phyloP scores from a whole-genome alignment of 1,140 invertebrate species.

The Heliconius eleuchia region DNA sequence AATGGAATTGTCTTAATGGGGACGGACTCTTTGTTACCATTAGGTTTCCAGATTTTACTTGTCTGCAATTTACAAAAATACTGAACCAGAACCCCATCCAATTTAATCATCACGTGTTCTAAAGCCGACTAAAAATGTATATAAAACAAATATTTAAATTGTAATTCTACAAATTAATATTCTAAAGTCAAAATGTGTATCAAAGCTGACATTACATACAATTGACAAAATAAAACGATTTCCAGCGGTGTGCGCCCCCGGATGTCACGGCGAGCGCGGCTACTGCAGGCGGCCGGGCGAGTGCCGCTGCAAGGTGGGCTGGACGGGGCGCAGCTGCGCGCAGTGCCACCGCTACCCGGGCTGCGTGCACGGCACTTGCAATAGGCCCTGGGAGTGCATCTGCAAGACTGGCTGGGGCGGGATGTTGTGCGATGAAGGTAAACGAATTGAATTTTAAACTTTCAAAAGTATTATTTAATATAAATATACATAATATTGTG shows the following conservation, averaged over 20 bases:
- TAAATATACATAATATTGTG: too few species aligned
- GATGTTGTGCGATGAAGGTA: slow-evolving; percentile 93
- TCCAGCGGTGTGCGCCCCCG: slow-evolving; percentile 90
- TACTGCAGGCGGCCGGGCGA: slow-evolving; percentile 90
- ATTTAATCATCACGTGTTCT: too few species aligned
- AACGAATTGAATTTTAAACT: not conserved
- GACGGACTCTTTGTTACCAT: too few species aligned
- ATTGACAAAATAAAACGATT: not conserved
- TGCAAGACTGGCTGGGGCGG: slow-evolving; percentile 93
- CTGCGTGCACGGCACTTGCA: slow-evolving; percentile 91
- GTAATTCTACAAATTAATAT: too few species aligned
- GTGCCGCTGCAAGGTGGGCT: slow-evolving; percentile 93
- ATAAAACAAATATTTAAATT: too few species aligned
- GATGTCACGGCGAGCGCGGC: slow-evolving; percentile 91
- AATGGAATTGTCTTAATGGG: too few species aligned
- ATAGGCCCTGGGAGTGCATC: slow-evolving; percentile 93
- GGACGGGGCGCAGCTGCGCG: slow-evolving; percentile 90
- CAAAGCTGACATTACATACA: too few species aligned
- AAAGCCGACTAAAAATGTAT: too few species aligned
- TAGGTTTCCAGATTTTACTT: too few species aligned
- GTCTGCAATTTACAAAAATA: too few species aligned
- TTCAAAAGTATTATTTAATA: not conserved
- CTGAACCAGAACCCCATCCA: too few species aligned
- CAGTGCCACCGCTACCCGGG: slow-evolving; percentile 93
- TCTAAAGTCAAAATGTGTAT: too few species aligned